Evolutionary conservation across 30 jellyfish, hydroid and myxozoan species (phyloP), one percentile per base, ranked within the genome.

Genomic region (Hydractinia symbiolongicarpus): DNA sequence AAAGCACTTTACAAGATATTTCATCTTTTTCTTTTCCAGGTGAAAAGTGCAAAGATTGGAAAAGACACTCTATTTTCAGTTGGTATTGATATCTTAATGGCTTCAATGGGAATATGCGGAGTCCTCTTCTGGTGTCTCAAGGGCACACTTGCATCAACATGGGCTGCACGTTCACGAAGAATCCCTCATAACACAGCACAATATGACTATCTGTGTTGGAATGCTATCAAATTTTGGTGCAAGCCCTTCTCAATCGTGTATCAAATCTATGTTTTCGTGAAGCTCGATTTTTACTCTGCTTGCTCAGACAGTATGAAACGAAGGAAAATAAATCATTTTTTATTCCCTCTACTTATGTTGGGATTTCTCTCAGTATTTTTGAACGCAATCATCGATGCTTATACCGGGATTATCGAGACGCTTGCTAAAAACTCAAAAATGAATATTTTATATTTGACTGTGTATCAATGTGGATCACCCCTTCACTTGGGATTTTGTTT

Each of bases 401-500:
- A 64, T 64, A 51, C 19, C 4, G 74, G 74, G 16, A 7, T 13
- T 44, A 64, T 64, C 19, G 74, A 64, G 40, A 44, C 19, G 16
- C 16, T 64, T 7, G 74, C 74, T 2, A 64, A 51, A 6, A 51
- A 64, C 17, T 44, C 74, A 6, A 44, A 64, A n/a, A n/a, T 64
- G 74, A 44, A 64, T 13, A 64, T 9, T 7, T 44, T 51, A 64
- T 64, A n/a, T 13, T 13, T 6, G 52, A 64, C 74, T 64, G 19
- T 64, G 40, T 64, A 64, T 51, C 4, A 64, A 64, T 64, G 74
- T 13, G 74, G 74, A 6, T 51, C 74, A 64, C 74, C 74, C 1
- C 19, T 64, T 6, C 74, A 64, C 40, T 64, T 64, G 74, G 74
- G 74, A 4, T 64, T 64, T 64, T 64, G 74, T 64, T 64, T 64